Evolutionary conservation across 2,113 vertebrate species (phyloP).

Genomic region (Nyctibius bracteatus): DNA sequence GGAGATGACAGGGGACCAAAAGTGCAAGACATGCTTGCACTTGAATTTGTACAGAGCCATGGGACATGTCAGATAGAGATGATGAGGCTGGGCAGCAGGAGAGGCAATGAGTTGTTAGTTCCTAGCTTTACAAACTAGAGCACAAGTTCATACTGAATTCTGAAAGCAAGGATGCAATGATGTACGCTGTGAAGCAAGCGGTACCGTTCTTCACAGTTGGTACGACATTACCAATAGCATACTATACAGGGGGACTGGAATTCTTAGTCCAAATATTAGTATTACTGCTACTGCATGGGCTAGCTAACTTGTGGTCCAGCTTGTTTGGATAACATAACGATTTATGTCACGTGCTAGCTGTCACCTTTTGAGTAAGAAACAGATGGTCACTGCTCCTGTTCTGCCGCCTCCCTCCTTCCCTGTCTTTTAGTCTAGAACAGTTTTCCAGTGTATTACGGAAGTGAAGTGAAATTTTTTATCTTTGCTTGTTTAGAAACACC

Average conservation of each 20-base stretch:
- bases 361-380: neutral
- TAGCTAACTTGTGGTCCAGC: neutral
- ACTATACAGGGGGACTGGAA: neutral
- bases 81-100: neutral
- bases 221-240: neutral
- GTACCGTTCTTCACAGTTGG: neutral
- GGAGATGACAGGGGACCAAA: neutral
- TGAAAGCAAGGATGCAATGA: neutral
- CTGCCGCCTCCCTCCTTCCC: neutral
- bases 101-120: neutral
- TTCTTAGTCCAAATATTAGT: neutral
- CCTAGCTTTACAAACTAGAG: neutral
- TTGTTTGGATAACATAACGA: neutral
- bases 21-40: neutral
- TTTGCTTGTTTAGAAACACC: neutral
- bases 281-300: neutral
- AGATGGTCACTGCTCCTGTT: neutral
- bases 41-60: neutral
- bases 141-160: neutral
- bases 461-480: neutral
- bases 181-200: neutral
- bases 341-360: neutral
- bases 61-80: neutral
- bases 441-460: neutral
- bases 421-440: neutral